These are phyloP conservation scores for Delichon dasypus DNA, from an alignment of 2,797 vertebrate species.

Conservation along the genomic window DNA sequence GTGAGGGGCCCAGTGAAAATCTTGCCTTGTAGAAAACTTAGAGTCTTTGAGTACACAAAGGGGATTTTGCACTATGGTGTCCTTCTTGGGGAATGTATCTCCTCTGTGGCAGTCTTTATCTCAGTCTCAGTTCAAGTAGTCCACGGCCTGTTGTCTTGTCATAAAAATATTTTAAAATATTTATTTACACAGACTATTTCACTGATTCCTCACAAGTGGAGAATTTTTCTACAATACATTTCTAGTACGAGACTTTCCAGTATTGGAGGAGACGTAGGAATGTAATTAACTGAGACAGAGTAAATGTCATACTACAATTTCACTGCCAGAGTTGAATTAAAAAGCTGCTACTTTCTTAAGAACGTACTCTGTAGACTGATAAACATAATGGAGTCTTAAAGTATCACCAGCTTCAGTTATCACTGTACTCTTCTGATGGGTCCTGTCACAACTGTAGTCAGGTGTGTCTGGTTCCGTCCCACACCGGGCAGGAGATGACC, in stretches of 20 bases:
- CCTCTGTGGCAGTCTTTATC: not conserved
- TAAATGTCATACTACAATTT: not conserved
- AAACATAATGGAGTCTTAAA: not conserved
- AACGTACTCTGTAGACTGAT: not conserved
- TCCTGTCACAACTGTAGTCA: not conserved
- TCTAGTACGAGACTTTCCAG: not conserved
- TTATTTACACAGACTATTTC: not conserved
- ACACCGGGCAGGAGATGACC: too few relatives aligned
- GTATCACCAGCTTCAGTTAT: not conserved
- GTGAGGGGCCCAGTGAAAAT: not conserved
- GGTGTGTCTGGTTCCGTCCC: too few relatives aligned
- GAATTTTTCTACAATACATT: not conserved
- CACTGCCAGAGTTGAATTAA: not conserved
- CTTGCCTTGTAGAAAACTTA: not conserved
- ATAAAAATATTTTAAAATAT: not conserved
- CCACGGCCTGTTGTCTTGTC: not conserved
- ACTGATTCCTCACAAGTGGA: not conserved
- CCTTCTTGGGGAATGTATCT: not conserved
- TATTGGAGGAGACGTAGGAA: not conserved
- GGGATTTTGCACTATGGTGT: not conserved
- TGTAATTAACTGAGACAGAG: not conserved
- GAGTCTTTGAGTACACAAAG: not conserved
- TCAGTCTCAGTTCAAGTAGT: not conserved
- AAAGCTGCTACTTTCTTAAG: not conserved
- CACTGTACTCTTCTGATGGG: not conserved